Evolutionary conservation across 2,113 vertebrate species (phyloP), one percentile per base, ranked within the genome.

Genomic region (Mystacornis crossleyi): DNA sequence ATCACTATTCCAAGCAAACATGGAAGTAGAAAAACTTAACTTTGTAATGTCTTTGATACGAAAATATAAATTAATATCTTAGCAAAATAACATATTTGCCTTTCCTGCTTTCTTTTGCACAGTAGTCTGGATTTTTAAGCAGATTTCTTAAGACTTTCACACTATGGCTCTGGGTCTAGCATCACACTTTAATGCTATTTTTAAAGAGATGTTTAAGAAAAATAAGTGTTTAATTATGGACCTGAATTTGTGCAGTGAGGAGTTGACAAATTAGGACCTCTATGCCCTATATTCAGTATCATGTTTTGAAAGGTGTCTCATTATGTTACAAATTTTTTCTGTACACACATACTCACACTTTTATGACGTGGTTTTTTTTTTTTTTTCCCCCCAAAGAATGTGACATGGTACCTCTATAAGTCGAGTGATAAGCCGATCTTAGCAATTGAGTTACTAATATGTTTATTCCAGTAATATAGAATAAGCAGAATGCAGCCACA

Each of bases 1-100:
- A 66, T 67, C 65, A 90, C 55, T 93, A 87, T 65, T 97, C 60
- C 79, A 91, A 95, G 45, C 20, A 88, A 88, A 97, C 93, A 90
- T 17, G 7, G 17, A 96, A 82, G 54, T 12, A 55, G 55, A 74
- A 85, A 90, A 78, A 55, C 26, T 11, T 18, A 34, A 28, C 18
- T 93, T 71, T 26, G 50, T 72, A 91, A 91, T 21, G 40, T 14
- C 82, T 95, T 96, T 79, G 47, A 87, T 57, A 75, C 4, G 8
- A n/a, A 95, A 48, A 71, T 72, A 21, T 21, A 83, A 92, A 84
- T 50, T 0, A 90, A 38, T 40, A 29, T 8, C 58, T 45, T 24
- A 18, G 64, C 45, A 90, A 92, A 95, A 87, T 14, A 93, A 25
- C 4, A 0, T 18, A 50, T 57, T 20, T 89, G 69, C 40, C 53